Percentiles rank a stretch among this genome's conserved stretches.
These are phyloP conservation scores for Hemitrygon akajei DNA, from an alignment of 2,797 vertebrate species.

Conservation along the genomic window DNA sequence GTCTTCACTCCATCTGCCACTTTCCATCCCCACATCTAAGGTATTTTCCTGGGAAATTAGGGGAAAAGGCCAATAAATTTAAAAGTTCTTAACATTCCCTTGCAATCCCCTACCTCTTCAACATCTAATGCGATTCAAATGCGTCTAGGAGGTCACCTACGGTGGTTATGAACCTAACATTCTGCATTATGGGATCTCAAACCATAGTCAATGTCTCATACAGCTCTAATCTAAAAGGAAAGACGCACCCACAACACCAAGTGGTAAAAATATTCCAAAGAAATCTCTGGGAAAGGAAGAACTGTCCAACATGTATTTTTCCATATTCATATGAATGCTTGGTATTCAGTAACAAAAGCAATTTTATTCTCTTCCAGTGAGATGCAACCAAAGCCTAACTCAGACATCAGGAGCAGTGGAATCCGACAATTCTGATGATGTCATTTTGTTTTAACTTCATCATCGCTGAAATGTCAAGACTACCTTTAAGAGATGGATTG, in stretches of 20 bases:
- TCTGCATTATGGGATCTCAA: not conserved
- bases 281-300: not conserved
- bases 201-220: not conserved
- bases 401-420: slow-evolving; percentile 47
- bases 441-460: slow-evolving; percentile 61
- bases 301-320: not conserved
- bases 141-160: not conserved
- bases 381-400: not conserved
- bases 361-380: slow-evolving; percentile 46
- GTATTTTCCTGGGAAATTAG: slow-evolving; percentile 32
- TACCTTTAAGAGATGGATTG: slow-evolving; percentile 39
- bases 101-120: not conserved
- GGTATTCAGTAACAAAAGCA: not conserved
- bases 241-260: not conserved
- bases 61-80: slow-evolving; percentile 8
- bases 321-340: not conserved
- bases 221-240: not conserved
- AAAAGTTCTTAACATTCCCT: not conserved
- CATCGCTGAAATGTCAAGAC: slow-evolving; percentile 56
- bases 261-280: not conserved
- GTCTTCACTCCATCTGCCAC: not conserved
- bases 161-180: not conserved
- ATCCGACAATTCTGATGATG: slow-evolving; percentile 79
- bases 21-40: not conserved
- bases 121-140: not conserved